Evolutionary conservation across 2,888 invertebrate species (phyloP), one percentile per base, ranked within the genome.

Genomic region (Agonopterix heracliana): DNA sequence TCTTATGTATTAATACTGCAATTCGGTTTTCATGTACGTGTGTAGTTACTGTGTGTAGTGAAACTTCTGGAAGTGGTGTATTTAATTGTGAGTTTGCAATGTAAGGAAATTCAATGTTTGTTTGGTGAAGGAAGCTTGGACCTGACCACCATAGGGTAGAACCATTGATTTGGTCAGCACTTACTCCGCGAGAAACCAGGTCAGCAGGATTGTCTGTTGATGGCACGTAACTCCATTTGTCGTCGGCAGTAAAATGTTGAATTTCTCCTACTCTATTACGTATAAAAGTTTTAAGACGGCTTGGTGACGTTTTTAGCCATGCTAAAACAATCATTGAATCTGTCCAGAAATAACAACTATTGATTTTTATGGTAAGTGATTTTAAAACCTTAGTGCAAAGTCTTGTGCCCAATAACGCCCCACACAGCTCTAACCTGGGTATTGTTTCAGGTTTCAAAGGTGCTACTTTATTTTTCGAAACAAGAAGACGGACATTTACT

Each of bases 251-350:
- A 10, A 10, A 46, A 17, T 67, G 58, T 34, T 57, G 54, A n/a
- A 66, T 64, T 46, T 61, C 63, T 46, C 41, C n/a, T 2, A 64
- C 56, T n/a, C 63, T 50, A 45, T 64, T 56, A 1, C 56, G 51
- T 3, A 62, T 57, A 44, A 65, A 64, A 9, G 46, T 47, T 11
- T 60, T 59, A 1, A 64, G 49, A 5, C 46, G 48, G 17, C 13
- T 46, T 12, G 59, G 44, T 4, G 53, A 17, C 3, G 52, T 47
- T 5, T 41, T 9, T 7, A 64, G 42, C 64, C 64, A 65, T 5
- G 61, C 50, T 2, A 66, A 44, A 1, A 63, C 62, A 36, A 66
- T 56, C 2, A 54, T 60, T 1, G 64, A 64, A 42, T 67, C 63
- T 10, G 46, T 51, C 53, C 49, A 53, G 13, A 47, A 51, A 5